Evolutionary conservation across 2,797 vertebrate genomes (phyloP).

Genomic region (Steatocranus sp.): DNA sequence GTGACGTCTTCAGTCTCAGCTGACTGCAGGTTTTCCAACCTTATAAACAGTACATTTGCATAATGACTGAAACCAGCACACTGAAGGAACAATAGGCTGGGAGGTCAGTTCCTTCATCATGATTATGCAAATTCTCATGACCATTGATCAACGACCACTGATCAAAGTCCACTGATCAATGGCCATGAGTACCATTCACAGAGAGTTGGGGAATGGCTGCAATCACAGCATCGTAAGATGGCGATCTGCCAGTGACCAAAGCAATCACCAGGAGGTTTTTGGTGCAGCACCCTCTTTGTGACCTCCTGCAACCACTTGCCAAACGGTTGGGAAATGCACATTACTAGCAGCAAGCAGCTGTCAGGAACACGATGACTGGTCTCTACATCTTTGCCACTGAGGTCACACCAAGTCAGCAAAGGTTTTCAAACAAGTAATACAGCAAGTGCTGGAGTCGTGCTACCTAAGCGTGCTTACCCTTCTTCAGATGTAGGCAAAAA

Average conservation of each 20-base stretch:
- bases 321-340: not conserved
- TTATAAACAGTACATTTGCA: fast-evolving
- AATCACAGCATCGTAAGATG: not conserved
- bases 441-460: not conserved
- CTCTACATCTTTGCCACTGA: not conserved
- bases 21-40: too few species aligned
- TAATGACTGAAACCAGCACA: not conserved
- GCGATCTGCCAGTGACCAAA: not conserved
- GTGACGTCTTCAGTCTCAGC: too few species aligned
- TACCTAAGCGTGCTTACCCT: not conserved
- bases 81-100: fast-evolving
- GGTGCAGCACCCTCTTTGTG: not conserved
- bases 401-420: not conserved
- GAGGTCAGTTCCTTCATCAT: not conserved
- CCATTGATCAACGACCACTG: not conserved
- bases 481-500: not conserved
- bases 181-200: not conserved
- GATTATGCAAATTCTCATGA: not conserved
- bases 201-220: fast-evolving
- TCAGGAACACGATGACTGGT: fast-evolving
- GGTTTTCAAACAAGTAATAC: not conserved
- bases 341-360: fast-evolving
- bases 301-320: not conserved
- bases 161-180: not conserved
- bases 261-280: not conserved